Evolutionary conservation across 2,113 vertebrate genomes (phyloP).

Genomic region (Calypte anna): DNA sequence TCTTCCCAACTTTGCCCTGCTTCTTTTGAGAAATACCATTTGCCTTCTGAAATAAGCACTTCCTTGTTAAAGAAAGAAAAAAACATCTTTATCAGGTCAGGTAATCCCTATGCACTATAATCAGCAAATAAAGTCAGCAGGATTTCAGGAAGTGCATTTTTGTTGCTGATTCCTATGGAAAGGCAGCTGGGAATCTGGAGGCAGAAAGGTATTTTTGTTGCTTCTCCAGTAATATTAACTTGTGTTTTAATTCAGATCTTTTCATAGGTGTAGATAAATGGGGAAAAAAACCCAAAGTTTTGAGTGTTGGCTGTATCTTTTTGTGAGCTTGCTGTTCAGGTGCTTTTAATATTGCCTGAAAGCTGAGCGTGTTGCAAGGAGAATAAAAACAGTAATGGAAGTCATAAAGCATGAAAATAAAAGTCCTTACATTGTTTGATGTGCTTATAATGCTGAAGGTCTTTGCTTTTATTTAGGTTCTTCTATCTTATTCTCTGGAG

Average conservation of each 20-base stretch:
- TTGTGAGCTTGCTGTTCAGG: conserved; percentile 7
- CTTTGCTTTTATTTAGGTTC: conserved; percentile 7
- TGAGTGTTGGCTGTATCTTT: neutral
- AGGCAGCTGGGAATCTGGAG: neutral
- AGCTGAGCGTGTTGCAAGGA: neutral
- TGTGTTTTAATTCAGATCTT: neutral
- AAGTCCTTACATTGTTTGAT: neutral
- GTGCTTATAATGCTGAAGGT: neutral
- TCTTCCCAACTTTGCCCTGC: neutral
- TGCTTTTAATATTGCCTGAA: conserved; percentile 31
- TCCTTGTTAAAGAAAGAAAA: neutral
- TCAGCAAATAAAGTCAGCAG: neutral
- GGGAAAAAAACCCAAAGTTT: neutral
- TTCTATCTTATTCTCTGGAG: neutral
- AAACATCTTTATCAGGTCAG: neutral
- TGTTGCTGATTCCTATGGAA: neutral
- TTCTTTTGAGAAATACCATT: neutral
- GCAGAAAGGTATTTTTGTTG: neutral
- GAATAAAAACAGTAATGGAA: conserved; percentile 18
- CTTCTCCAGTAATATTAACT: neutral
- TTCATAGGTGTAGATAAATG: neutral
- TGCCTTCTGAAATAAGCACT: neutral
- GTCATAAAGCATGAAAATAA: neutral
- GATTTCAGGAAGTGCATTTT: neutral
- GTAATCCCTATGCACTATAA: neutral